Evolutionary conservation across 35 echinoderm and acorn worm genomes (phyloP).

Genomic region (Anneissia japonica): DNA sequence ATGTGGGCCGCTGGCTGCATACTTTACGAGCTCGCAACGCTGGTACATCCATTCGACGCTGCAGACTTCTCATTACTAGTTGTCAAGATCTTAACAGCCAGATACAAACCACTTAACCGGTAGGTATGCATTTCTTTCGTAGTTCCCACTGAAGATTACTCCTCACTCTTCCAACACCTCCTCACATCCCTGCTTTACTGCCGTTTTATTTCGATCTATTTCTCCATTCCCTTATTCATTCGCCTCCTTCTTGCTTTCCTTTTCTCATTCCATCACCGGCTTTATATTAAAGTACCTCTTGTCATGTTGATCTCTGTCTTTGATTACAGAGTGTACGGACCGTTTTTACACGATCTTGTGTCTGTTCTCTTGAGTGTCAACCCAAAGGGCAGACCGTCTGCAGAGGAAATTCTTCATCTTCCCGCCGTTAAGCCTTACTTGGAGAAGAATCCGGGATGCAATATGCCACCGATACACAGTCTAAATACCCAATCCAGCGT

Average conservation of each 20-base stretch:
- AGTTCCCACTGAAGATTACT: neutral
- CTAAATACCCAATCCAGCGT: neutral
- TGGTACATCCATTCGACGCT: conserved; percentile 78
- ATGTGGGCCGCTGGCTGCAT: conserved; percentile 91
- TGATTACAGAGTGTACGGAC: conserved; percentile 52
- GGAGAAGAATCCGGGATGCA: conserved; percentile 25
- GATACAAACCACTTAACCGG: conserved; percentile 52
- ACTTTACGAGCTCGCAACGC: conserved; percentile 62
- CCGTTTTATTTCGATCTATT: too few relatives aligned
- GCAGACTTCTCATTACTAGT: conserved; percentile 62
- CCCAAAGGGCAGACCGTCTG: conserved; percentile 60
- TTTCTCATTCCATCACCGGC: too few relatives aligned
- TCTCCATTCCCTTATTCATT: too few relatives aligned
- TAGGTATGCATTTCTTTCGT: too few relatives aligned
- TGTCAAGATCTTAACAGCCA: conserved; percentile 52
- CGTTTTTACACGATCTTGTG: conserved; percentile 49
- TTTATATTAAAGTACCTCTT: too few relatives aligned
- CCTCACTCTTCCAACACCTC: neutral
- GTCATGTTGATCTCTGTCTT: too few relatives aligned
- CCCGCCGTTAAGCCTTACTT: conserved; percentile 34
- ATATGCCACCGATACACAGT: neutral
- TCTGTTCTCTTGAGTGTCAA: conserved; percentile 59
- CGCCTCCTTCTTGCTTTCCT: too few relatives aligned
- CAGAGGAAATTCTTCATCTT: conserved; percentile 45
- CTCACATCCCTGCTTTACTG: neutral